Evolutionary conservation across 2,888 invertebrate species (phyloP).

Genomic region (Plutella xylostella): DNA sequence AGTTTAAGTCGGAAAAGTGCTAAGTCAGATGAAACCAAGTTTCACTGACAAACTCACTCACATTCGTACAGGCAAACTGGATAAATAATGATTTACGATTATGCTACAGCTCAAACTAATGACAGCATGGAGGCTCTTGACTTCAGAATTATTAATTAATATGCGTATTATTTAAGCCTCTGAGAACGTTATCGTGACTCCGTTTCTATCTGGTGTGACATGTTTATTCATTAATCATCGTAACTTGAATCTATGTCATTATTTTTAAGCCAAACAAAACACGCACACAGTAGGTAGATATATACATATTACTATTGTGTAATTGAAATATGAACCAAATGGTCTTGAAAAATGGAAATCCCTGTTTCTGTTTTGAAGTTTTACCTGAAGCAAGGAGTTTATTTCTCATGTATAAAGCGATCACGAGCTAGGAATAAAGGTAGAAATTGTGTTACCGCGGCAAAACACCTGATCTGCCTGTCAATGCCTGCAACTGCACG

Average conservation of each 20-base stretch:
- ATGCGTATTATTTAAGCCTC: conserved; percentile 52
- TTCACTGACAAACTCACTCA: too few species aligned
- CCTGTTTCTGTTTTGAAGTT: too few species aligned
- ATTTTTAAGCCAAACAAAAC: too few species aligned
- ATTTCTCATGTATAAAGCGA: conserved; percentile 16
- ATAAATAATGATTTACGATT: conserved; percentile 65
- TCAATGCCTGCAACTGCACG: conserved; percentile 22
- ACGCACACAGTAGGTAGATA: too few species aligned
- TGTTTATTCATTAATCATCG: too few species aligned
- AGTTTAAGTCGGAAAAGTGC: too few species aligned
- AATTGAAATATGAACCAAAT: too few species aligned
- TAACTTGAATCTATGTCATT: too few species aligned
- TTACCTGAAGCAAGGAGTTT: conserved; percentile 15
- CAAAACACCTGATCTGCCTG: conserved; percentile 25
- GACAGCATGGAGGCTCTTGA: conserved; percentile 63
- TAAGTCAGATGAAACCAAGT: too few species aligned
- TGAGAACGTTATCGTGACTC: conserved; percentile 8
- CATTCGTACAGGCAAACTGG: conserved; percentile 29
- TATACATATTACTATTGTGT: too few species aligned
- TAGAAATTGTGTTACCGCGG: conserved; percentile 17
- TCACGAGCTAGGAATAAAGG: conserved; percentile 11
- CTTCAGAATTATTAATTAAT: conserved; percentile 68
- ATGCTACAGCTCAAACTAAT: conserved; percentile 59
- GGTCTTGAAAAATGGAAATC: too few species aligned
- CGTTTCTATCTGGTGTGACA: too few species aligned